These are phyloP conservation scores for Drosophila multiciliata DNA, from an alignment of 2,888 invertebrate genomes.

Conservation along the genomic window DNA sequence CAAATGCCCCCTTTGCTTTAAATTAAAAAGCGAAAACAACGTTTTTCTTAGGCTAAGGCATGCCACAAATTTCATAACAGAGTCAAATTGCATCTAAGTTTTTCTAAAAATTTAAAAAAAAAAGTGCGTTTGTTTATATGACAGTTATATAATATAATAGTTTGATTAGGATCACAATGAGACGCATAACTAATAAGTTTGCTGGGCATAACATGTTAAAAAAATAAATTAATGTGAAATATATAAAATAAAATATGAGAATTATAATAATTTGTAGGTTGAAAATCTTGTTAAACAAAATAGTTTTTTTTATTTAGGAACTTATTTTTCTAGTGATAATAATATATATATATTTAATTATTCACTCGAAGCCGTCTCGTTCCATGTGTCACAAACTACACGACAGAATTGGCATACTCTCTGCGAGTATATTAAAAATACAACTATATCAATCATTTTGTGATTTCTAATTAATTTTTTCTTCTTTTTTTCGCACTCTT, in stretches of 20 bases:
- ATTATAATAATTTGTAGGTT: no score
- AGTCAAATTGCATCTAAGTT: no score
- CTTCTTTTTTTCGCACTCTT: slow-evolving; percentile 5
- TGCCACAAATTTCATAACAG: not conserved
- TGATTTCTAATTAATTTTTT: slow-evolving; percentile 12
- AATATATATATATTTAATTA: not conserved
- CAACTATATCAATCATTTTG: not conserved
- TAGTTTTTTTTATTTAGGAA: no score
- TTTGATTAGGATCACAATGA: no score
- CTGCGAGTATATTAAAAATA: not conserved
- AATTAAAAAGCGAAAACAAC: not conserved
- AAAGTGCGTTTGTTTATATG: no score
- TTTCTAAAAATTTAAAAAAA: no score
- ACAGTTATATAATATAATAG: not conserved
- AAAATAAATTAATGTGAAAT: no score
- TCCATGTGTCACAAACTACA: not conserved
- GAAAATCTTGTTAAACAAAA: no score
- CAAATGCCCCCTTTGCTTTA: not conserved
- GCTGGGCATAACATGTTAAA: no score
- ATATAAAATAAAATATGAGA: no score
- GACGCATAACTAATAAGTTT: no score
- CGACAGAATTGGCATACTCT: not conserved
- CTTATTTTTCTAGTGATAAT: no score
- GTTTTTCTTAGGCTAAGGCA: not conserved
- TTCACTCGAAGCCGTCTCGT: not conserved